A percentile compares a stretch with the other conserved stretches of the same genome.
Conservation (phyloP, 2,888 invertebrate species). For the Apotomis turbidana region DNA sequence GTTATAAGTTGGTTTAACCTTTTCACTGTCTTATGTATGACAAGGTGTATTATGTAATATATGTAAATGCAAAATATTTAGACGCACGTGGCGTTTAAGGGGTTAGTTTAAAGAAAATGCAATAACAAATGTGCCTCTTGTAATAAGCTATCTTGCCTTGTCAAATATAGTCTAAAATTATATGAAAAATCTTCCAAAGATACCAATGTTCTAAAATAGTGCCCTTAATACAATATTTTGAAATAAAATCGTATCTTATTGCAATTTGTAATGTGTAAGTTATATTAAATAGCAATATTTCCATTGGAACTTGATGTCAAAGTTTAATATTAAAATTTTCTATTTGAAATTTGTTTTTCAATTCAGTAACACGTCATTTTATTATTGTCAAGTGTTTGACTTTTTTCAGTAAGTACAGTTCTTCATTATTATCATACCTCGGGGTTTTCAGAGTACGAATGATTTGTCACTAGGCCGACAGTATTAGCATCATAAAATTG, state of each 20-base stretch:
- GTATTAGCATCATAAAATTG: no score
- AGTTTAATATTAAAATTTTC: conserved; percentile 36
- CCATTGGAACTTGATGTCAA: conserved; percentile 33
- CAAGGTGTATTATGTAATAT: conserved; percentile 12
- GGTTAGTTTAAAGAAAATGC: conserved; percentile 47
- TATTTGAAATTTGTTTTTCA: conserved; percentile 28
- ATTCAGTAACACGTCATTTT: conserved; percentile 13
- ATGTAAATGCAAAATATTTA: neutral
- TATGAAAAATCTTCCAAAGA: conserved; percentile 44
- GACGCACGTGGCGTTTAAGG: neutral
- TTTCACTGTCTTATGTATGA: conserved; percentile 4
- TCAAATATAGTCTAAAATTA: conserved; percentile 50
- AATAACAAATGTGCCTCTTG: conserved; percentile 66
- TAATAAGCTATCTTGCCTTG: conserved; percentile 69
- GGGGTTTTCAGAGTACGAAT: no score
- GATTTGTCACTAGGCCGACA: no score
- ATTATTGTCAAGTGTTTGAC: no score
- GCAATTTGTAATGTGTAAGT: conserved; percentile 32
- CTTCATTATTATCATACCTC: no score
- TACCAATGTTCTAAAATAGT: conserved; percentile 43
- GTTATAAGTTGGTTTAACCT: conserved; percentile 38
- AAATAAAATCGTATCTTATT: conserved; percentile 35
- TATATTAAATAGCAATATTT: conserved; percentile 34
- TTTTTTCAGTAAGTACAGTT: no score
- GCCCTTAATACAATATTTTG: conserved; percentile 39